Conservation (phyloP, 2,888 invertebrate species). For the Nycteola revayana region DNA sequence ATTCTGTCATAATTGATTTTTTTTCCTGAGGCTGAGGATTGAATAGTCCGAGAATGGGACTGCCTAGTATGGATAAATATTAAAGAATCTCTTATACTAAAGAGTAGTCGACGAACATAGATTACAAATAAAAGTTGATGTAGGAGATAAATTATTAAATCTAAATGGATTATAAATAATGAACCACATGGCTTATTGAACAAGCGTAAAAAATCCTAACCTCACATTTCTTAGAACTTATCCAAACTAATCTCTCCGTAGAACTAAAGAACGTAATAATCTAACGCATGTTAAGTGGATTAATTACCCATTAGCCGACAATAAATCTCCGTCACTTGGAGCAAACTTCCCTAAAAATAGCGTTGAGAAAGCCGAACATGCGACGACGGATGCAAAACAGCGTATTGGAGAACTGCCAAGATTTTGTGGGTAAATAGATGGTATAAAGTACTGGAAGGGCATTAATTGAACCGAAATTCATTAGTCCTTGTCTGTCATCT, state of each 20-base stretch:
- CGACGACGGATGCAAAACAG: slow-evolving; percentile 50
- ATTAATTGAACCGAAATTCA: slow-evolving; percentile 20
- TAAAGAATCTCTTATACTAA: no score
- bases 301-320: slow-evolving; percentile 54
- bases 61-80: no score
- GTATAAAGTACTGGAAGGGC: slow-evolving; percentile 26
- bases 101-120: no score
- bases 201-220: no score
- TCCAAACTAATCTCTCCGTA: neutral
- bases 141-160: no score
- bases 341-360: slow-evolving; percentile 43
- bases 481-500: slow-evolving; percentile 20
- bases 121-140: no score
- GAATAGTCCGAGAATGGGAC: no score
- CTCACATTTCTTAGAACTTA: no score
- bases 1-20: no score
- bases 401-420: slow-evolving; percentile 45
- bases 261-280: slow-evolving; percentile 28
- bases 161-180: no score
- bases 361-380: slow-evolving; percentile 35
- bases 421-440: slow-evolving; percentile 23
- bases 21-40: no score
- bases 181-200: no score
- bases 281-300: slow-evolving; percentile 40
- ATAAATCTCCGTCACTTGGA: slow-evolving; percentile 47